Evolutionary conservation across 2,888 invertebrate genomes (phyloP), one percentile per base, ranked within the genome.

Genomic region (Drosophila algonquin): DNA sequence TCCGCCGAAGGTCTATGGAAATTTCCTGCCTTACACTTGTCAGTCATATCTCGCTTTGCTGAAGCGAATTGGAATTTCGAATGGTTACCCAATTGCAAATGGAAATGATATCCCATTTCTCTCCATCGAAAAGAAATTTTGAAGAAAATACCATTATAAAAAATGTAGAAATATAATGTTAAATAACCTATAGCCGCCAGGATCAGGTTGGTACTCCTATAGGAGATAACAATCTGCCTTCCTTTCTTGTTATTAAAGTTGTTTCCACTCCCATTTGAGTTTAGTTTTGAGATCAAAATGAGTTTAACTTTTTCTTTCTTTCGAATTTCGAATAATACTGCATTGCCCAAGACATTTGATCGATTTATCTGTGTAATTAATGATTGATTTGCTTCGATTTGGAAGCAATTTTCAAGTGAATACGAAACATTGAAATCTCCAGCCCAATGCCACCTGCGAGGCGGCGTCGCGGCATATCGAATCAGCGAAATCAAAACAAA

Each of bases 401-500:
- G 77, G 65, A 63, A 72, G 27, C 76, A 58, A 65, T 52, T 62
- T 70, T 52, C 54, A 55, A 64, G 24, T 52, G 45, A 63, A 24
- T 46, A 74, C n/a, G 24, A 55, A 54, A 35, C 57, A 73, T 46
- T 53, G 69, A 61, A 62, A 27, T 46, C 64, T 59, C 46, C 73
- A 57, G 52, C 56, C 68, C 63, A 82, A 76, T 80, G 86, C 88
- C 83, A 84, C 88, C 83, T 84, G 88, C 88, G 78, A 83, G 83
- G 83, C 80, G 80, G 86, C 69, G 72, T 80, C 75, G 76, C 73
- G 78, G 88, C 73, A 68, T 83, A 82, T 76, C 83, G 72, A 88
- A 87, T 87, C 82, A 85, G 68, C 58, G 63, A 79, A 87, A 87
- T 85, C 83, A 86, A 82, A 78, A 76, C 73, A 73, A 82, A 88